Evolutionary conservation across 2,113 vertebrate genomes (phyloP).

Genomic region (Ammospiza caudacuta): DNA sequence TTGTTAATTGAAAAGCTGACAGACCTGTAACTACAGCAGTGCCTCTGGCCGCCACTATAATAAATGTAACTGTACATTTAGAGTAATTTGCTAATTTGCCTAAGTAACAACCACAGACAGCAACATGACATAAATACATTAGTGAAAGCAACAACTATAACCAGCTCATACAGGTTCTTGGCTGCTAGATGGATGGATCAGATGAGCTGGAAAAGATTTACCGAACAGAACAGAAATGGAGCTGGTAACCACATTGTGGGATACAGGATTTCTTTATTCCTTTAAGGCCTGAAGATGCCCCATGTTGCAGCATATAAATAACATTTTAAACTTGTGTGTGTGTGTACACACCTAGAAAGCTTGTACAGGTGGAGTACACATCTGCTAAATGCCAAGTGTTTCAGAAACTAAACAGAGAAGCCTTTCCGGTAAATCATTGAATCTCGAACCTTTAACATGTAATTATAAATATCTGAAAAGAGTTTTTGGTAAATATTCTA

Average conservation of each 20-base stretch:
- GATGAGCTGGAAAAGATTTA: slow-evolving; percentile 34
- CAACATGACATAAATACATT: slow-evolving; percentile 60
- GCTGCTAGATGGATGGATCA: slow-evolving; percentile 38
- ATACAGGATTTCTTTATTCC: not conserved
- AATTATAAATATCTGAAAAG: not conserved
- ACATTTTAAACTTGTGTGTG: not conserved
- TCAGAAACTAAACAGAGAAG: not conserved
- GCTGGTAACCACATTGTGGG: not conserved
- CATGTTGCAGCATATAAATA: not conserved
- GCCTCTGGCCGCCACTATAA: slow-evolving; percentile 24
- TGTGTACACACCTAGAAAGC: not conserved
- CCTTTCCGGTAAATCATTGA: not conserved
- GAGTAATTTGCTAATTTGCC: slow-evolving; percentile 74
- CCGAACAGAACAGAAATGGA: not conserved
- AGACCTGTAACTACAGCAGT: slow-evolving; percentile 29
- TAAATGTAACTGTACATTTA: slow-evolving; percentile 59
- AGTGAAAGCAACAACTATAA: slow-evolving; percentile 46
- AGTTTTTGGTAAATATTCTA: not conserved
- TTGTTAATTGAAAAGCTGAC: slow-evolving; percentile 54
- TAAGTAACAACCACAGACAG: slow-evolving; percentile 67
- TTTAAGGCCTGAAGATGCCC: not conserved
- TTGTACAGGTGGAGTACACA: not conserved
- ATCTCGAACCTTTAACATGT: not conserved
- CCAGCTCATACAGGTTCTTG: not conserved
- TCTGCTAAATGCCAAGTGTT: not conserved